Conservation (phyloP, 2,888 invertebrate species). For the Diadegma fenestrale region DNA sequence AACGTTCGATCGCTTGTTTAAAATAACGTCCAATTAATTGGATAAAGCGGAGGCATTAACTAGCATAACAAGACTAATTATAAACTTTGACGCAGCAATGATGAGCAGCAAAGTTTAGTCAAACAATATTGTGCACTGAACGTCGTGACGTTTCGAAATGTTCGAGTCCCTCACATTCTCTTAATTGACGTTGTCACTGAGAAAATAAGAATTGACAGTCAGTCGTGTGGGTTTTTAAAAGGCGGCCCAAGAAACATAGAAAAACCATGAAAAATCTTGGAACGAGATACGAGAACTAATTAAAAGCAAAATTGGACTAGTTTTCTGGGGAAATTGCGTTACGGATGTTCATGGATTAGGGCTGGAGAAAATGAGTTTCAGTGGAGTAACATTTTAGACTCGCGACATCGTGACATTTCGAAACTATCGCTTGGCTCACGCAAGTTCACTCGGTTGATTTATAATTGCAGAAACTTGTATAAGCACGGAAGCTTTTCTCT, state of each 20-base stretch:
- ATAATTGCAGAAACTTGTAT: conserved; percentile 14
- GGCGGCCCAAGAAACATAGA: background rate
- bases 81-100: background rate
- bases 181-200: background rate
- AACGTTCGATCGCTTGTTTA: background rate
- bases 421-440: background rate
- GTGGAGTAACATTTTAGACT: background rate
- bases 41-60: background rate
- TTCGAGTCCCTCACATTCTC: background rate
- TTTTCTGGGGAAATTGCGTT: background rate
- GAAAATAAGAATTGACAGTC: background rate
- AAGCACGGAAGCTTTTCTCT: conserved; percentile 8
- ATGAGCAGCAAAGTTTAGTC: background rate
- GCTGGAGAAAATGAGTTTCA: background rate
- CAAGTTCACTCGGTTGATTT: background rate
- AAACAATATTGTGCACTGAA: conserved; percentile 1
- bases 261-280: background rate
- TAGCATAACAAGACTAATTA: background rate
- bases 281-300: background rate
- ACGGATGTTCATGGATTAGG: background rate
- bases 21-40: conserved; percentile 6
- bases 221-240: background rate
- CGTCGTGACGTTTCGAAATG: background rate
- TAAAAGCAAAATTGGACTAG: background rate
- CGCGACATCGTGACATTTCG: conserved; percentile 4